These are phyloP conservation scores for Drosophila ezoana DNA, from an alignment of 2,888 invertebrate genomes.

Conservation along the genomic window DNA sequence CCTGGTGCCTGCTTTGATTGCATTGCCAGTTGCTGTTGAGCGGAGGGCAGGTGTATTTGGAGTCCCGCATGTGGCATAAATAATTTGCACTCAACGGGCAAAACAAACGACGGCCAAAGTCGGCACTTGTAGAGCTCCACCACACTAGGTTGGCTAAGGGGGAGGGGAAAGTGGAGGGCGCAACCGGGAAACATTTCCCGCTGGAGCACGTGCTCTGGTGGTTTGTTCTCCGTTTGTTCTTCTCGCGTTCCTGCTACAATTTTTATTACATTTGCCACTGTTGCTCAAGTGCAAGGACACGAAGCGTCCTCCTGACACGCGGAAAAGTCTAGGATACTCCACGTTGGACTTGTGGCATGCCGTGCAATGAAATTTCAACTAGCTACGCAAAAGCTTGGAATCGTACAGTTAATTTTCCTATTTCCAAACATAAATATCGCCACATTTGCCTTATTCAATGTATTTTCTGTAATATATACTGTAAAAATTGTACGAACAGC, in stretches of 20 bases:
- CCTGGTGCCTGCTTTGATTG: constrained; percentile 53
- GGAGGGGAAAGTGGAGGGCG: background rate
- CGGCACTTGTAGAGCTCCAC: constrained; percentile 66
- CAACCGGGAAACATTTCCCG: constrained; percentile 37
- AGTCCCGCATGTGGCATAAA: constrained; percentile 73
- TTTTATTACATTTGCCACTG: constrained; percentile 62
- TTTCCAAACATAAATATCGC: background rate
- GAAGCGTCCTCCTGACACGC: constrained; percentile 22
- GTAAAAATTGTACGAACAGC: too few species aligned
- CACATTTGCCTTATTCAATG: background rate
- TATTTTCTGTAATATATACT: background rate
- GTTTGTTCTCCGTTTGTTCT: constrained; percentile 35
- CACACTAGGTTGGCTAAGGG: background rate
- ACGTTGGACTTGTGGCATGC: constrained; percentile 7
- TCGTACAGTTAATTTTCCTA: background rate
- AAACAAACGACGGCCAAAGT: constrained; percentile 63
- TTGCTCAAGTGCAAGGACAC: constrained; percentile 76
- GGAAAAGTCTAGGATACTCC: constrained; percentile 9
- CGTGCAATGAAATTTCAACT: constrained; percentile 8
- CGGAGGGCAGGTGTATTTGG: constrained; percentile 40
- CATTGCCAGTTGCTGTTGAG: constrained; percentile 46
- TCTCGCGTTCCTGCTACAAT: constrained; percentile 12
- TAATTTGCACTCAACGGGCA: constrained; percentile 74
- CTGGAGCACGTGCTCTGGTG: constrained; percentile 40
- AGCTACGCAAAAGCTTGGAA: background rate